Evolutionary conservation across 2,113 vertebrate species (phyloP).

Genomic region (Mastomys coucha): DNA sequence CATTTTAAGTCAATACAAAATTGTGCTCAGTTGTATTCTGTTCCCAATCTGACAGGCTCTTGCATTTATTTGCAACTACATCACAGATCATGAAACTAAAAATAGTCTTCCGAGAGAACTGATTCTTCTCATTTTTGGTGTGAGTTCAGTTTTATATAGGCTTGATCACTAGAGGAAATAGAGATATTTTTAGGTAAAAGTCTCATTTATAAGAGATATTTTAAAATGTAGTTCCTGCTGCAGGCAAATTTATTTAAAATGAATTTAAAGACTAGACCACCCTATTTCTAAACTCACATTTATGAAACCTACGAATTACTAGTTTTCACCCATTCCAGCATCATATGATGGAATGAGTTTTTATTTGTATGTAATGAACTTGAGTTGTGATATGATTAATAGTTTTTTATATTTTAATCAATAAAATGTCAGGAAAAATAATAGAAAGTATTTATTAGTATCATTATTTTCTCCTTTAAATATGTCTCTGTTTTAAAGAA

Average conservation of each 20-base stretch:
- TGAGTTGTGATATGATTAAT: constrained; percentile 11
- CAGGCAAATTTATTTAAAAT: not conserved
- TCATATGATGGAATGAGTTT: not conserved
- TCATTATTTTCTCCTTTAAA: constrained; percentile 7
- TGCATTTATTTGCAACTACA: not conserved
- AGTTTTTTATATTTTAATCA: not conserved
- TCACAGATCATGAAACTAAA: constrained; percentile 26
- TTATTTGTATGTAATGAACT: not conserved
- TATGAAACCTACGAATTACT: not conserved
- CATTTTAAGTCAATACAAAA: constrained; percentile 48
- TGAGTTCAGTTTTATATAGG: constrained; percentile 41
- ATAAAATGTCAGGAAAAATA: constrained; percentile 42
- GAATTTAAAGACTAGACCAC: not conserved
- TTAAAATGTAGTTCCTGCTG: not conserved
- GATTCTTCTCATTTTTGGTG: constrained; percentile 19
- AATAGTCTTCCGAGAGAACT: not conserved
- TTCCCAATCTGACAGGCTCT: not conserved
- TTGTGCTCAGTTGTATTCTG: not conserved
- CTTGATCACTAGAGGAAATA: constrained; percentile 1
- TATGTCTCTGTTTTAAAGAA: constrained; percentile 22
- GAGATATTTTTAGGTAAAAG: constrained; percentile 24
- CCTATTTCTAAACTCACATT: not conserved
- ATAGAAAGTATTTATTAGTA: constrained; percentile 28
- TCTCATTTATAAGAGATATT: constrained; percentile 47
- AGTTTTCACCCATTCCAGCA: constrained; percentile 10